These are phyloP conservation scores for Chrysochloris asiatica DNA, from an alignment of 2,113 vertebrate genomes.

Conservation along the genomic window DNA sequence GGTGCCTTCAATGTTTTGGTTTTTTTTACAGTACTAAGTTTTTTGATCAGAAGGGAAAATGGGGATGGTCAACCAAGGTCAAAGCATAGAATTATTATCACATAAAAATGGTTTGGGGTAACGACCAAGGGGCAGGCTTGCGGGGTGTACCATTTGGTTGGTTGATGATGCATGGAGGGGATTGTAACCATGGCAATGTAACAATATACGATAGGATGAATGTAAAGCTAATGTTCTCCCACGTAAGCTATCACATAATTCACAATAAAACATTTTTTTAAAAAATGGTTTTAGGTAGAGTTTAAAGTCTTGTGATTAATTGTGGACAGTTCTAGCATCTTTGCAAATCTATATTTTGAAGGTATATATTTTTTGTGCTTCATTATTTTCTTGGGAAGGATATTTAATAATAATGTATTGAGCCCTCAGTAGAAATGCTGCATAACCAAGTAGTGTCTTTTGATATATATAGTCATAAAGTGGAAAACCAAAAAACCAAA, in stretches of 20 bases:
- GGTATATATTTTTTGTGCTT: slow-evolving; percentile 33
- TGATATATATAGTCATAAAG: slow-evolving; percentile 15
- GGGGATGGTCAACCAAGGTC: neutral
- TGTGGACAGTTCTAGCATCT: slow-evolving; percentile 15
- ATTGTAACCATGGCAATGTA: no score
- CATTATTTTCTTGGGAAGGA: neutral
- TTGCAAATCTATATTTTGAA: slow-evolving; percentile 39
- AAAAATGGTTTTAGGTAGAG: neutral
- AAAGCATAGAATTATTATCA: slow-evolving; percentile 33
- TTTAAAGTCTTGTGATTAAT: slow-evolving; percentile 12
- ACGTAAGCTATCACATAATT: no score
- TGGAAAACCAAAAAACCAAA: no score
- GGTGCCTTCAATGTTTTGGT: no score
- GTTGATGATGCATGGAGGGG: no score
- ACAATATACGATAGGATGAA: no score
- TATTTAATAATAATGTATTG: slow-evolving; percentile 39
- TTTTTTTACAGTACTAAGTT: no score
- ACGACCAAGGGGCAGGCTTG: no score
- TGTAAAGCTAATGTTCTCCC: no score
- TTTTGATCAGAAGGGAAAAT: slow-evolving; percentile 35
- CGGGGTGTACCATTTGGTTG: no score
- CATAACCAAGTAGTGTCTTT: neutral
- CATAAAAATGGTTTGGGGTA: no score
- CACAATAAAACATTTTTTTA: no score
- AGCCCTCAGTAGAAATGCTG: neutral